Evolutionary conservation across 2,797 vertebrate species (phyloP), one percentile per base, ranked within the genome.

Genomic region (Chaunax sp.): DNA sequence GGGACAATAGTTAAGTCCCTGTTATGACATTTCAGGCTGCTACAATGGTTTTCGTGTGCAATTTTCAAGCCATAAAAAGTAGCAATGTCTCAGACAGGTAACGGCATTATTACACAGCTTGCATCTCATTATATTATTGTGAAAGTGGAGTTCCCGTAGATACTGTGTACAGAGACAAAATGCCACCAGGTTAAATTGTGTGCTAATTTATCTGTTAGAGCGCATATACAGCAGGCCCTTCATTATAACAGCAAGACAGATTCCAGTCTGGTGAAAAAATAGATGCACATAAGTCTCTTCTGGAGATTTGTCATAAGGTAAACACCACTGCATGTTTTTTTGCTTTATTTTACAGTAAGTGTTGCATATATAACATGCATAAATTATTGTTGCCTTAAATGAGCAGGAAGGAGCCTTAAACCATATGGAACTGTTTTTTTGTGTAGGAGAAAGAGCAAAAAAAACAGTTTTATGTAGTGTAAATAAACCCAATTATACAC

Each of bases 101-200:
- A 84, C 85, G 73, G 41, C 47, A 55, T 70, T 76, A 66, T 86
- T 74, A 69, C 51, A 75, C 68, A 56, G 45, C 41, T 77, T 87
- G 64, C 56, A 78, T 77, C 69, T 82, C 51, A 81, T 87, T 85
- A 85, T 72, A 68, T 69, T 58, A 57, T 49, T 79, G 76, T 72
- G 70, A 82, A 86, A 76, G 57, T 82, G 76, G 53, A 65, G 45
- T 33, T 45, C 57, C 47, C 64, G 25, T 53, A 35, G 26, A 53
- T 64, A 54, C 41, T 55, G 59, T 44, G 28, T 11, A 23, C 18
- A 41, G 37, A 66, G 44, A 62, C 43, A 68, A 45, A 63, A 70
- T 41, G 40, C 20, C 61, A 47, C 59, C 26, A 28, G 63, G 62
- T 75, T 64, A 60, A 72, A n/a, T 47, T 23, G 50, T 56, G 60